Percentiles rank a stretch among this genome's conserved stretches.
Evolutionary conservation across 2,113 vertebrate genomes (phyloP).

Genomic region (Pelusios castaneus): DNA sequence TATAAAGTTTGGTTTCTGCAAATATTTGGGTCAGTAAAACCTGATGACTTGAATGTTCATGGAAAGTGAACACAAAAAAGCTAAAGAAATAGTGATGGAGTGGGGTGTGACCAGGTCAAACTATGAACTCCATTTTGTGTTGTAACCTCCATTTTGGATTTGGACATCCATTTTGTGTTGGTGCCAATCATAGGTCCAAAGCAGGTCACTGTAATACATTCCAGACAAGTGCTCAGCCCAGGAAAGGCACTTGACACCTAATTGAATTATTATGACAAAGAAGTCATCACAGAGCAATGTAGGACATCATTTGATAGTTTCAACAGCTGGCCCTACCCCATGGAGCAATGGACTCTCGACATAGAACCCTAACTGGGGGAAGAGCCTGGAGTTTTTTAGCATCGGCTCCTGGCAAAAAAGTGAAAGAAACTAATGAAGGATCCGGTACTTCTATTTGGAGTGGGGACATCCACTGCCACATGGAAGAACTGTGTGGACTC

Average conservation of each 20-base stretch:
- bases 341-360: background rate
- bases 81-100: background rate
- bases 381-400: too few species aligned
- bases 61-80: background rate
- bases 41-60: background rate
- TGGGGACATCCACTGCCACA: background rate
- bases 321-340: background rate
- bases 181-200: background rate
- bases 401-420: background rate
- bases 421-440: background rate
- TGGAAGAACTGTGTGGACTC: background rate
- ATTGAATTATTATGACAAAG: background rate
- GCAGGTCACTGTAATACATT: background rate
- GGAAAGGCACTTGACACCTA: background rate
- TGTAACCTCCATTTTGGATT: background rate
- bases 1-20: background rate
- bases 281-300: background rate
- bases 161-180: background rate
- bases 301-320: background rate
- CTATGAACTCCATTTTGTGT: background rate
- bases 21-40: background rate
- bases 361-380: background rate
- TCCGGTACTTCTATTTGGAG: background rate
- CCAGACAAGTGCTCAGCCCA: background rate
- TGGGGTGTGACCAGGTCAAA: background rate